These are phyloP conservation scores for Phenganax marumi DNA, from an alignment of 92 coral and sea anemone genomes.

Conservation along the genomic window DNA sequence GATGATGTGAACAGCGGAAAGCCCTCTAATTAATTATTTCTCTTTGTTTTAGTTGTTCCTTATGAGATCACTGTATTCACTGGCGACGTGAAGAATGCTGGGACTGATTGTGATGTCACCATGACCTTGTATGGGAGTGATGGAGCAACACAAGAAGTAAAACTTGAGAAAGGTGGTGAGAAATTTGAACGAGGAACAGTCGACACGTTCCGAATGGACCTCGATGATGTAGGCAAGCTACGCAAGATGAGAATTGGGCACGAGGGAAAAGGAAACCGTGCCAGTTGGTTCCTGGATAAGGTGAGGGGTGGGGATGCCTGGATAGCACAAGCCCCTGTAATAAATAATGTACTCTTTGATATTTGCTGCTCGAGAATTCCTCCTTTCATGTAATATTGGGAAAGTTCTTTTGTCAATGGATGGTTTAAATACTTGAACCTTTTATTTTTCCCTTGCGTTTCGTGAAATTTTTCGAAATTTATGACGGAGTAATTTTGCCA, in stretches of 20 bases:
- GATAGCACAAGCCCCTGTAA: not conserved
- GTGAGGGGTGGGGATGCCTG: constrained; percentile 33
- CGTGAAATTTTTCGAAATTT: too few relatives aligned
- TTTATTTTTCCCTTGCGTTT: too few relatives aligned
- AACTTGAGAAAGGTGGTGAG: constrained; percentile 12
- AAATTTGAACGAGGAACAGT: constrained; percentile 73
- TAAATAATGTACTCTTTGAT: not conserved
- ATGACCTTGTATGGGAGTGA: not conserved
- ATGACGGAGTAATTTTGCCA: too few relatives aligned
- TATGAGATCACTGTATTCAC: constrained; percentile 55
- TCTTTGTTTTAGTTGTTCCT: constrained; percentile 63
- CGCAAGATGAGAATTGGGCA: constrained; percentile 78
- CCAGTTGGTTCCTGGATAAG: constrained; percentile 93
- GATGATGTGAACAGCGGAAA: not conserved
- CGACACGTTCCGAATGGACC: constrained; percentile 72
- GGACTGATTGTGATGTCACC: not conserved
- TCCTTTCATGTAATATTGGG: too few relatives aligned
- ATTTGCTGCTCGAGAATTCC: not conserved
- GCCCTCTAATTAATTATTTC: not conserved
- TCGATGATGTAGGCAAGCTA: constrained; percentile 89
- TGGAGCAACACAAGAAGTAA: not conserved
- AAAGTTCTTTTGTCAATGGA: too few relatives aligned
- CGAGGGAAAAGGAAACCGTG: constrained; percentile 86
- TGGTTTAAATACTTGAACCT: too few relatives aligned
- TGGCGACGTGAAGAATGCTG: not conserved